Evolutionary conservation across 1,140 invertebrate genomes (phyloP).

Genomic region (Tetragonula clypearis): DNA sequence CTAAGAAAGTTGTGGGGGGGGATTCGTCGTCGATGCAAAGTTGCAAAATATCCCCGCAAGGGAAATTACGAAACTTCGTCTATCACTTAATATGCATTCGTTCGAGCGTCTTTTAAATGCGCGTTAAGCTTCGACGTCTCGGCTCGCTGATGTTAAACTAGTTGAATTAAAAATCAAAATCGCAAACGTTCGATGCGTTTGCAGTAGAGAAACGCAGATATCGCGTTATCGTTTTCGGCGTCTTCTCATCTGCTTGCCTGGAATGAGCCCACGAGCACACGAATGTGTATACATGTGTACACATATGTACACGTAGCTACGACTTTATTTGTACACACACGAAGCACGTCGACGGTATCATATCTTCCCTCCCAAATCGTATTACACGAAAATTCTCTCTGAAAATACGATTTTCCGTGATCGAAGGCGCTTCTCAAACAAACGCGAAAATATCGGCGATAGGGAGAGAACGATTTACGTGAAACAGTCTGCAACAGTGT

Average conservation of each 20-base stretch:
- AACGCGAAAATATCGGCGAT: slow-evolving; percentile 10
- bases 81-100: neutral
- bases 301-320: neutral
- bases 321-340: neutral
- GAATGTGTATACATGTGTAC: too few relatives aligned
- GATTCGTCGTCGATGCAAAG: neutral
- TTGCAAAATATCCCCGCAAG: neutral
- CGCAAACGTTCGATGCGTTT: neutral
- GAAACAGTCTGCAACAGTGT: neutral
- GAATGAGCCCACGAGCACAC: neutral
- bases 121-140: neutral
- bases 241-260: neutral
- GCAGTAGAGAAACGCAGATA: neutral
- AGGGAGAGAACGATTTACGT: neutral
- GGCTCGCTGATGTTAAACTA: neutral
- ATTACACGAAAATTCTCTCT: slow-evolving; percentile 24
- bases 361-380: slow-evolving; percentile 18
- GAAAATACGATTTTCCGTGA: slow-evolving; percentile 10
- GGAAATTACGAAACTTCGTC: neutral
- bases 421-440: slow-evolving; percentile 3
- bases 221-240: neutral
- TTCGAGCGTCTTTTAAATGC: neutral
- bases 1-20: neutral
- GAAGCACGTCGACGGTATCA: neutral
- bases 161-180: neutral